Evolutionary conservation across 92 coral and sea anemone species (phyloP), one percentile per base, ranked within the genome.

Genomic region (Umimayanthus chanpuru): DNA sequence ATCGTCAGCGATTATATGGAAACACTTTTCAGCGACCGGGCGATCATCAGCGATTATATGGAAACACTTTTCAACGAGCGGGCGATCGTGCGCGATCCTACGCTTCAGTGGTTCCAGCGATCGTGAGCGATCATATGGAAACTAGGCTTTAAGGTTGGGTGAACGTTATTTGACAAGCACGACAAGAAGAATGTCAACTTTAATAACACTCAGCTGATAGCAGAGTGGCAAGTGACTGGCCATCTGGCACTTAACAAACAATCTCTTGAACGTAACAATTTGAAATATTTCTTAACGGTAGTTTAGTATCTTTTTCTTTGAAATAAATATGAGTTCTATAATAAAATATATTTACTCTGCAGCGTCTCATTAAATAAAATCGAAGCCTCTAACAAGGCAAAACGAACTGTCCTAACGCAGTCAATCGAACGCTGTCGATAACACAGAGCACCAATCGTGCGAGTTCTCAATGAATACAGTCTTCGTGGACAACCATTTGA

Each of bases 221-320:
- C 36, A 32, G 36, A 77, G 36, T 47, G 64, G 81, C 81, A 9
- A 23, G 14, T n/a, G 81, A 73, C 23, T 74, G 55, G 61, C 81
- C 81, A 47, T 77, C 30, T 28, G 16, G 12, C 76, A 30, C 76
- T 50, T 8, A 43, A 77, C 36, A 77, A 26, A 47, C 29, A 38
- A 74, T 36, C 38, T 39, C 21, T 12, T 74, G 4, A 36, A 36
- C 25, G 38, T 36, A 39, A 74, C 39, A 74, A 74, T 74, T 74
- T 74, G 16, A 6, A 38, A 74, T 15, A 74, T 38, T 38, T 38
- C 79, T 36, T 74, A 74, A 74, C 79, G 6, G 44, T 74, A 38
- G 38, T 50, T 38, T 38, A 18, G 26, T 73, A 38, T 74, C 49
- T 74, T 18, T 38, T 16, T 36, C 68, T 20, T 61, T 25, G 6